Conservation (phyloP, 2,888 invertebrate species). For the Bombylius discolor region DNA sequence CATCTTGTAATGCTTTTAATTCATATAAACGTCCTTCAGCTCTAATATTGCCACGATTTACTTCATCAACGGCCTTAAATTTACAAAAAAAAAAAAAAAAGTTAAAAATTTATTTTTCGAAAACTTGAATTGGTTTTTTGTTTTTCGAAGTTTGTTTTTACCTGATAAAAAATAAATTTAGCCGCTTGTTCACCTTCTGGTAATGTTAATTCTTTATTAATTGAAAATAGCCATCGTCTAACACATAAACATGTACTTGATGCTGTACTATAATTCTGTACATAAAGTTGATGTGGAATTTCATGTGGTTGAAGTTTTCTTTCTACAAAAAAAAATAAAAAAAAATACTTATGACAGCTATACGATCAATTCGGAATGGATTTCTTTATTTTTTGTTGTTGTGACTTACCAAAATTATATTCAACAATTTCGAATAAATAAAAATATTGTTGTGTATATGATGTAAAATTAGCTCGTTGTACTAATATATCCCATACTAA, state of each 20-base stretch:
- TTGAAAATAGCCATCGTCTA: constrained; percentile 75
- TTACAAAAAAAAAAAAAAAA: constrained; percentile 3
- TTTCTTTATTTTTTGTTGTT: too few relatives aligned
- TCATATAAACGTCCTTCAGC: constrained; percentile 90
- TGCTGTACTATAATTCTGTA: constrained; percentile 97
- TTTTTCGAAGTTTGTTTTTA: constrained; percentile 18
- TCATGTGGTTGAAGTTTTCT: constrained; percentile 87
- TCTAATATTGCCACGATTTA: constrained; percentile 81
- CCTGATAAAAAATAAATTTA: constrained; percentile 81
- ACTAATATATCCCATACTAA: constrained; percentile 81
- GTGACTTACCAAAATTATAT: constrained; percentile 77
- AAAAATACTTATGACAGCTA: too few relatives aligned
- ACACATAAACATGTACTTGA: constrained; percentile 87
- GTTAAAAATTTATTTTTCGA: neutral
- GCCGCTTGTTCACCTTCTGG: constrained; percentile 59
- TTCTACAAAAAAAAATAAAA: constrained; percentile 38
- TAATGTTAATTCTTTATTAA: constrained; percentile 52
- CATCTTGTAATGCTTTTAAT: constrained; percentile 87
- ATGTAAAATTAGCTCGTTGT: constrained; percentile 68
- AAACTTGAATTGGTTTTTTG: too few relatives aligned
- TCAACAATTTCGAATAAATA: constrained; percentile 95
- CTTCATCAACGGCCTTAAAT: constrained; percentile 76
- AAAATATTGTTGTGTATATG: constrained; percentile 77
- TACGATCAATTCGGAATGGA: too few relatives aligned
- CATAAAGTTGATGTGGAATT: constrained; percentile 94